phyloP scores from a whole-genome alignment of 2,797 vertebrate genomes.

The Rhabdophis nuchalis region DNA sequence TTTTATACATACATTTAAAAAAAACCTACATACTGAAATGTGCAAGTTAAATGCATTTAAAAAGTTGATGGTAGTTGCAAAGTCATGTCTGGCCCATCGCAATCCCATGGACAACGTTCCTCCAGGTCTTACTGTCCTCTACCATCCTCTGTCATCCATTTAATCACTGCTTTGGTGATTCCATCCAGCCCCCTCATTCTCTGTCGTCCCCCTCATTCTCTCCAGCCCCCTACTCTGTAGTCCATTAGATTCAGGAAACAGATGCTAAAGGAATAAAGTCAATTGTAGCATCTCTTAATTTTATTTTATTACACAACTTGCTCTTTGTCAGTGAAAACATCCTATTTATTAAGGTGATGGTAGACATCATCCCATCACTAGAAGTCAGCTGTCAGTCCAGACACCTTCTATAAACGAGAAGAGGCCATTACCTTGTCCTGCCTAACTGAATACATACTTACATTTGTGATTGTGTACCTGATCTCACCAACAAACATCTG shows the following conservation, averaged over 20 bases:
- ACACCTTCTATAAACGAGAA: not conserved
- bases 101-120: no score
- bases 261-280: not conserved
- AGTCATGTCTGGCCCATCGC: no score
- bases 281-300: not conserved
- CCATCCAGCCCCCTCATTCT: no score
- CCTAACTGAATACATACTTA: not conserved
- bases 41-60: conserved; percentile 5
- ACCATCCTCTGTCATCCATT: no score
- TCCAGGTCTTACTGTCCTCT: no score
- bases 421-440: not conserved
- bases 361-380: not conserved
- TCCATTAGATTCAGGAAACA: not conserved
- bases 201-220: no score
- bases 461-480: not conserved
- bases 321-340: not conserved
- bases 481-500: not conserved
- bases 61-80: not conserved
- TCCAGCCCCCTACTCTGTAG: no score
- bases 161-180: no score
- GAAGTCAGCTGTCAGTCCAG: not conserved
- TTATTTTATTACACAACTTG: not conserved
- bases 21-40: not conserved
- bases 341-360: not conserved
- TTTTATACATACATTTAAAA: not conserved